Base-by-base conservation (phyloP, 2,888 invertebrate species). In the Bellardia pandia region DNA sequence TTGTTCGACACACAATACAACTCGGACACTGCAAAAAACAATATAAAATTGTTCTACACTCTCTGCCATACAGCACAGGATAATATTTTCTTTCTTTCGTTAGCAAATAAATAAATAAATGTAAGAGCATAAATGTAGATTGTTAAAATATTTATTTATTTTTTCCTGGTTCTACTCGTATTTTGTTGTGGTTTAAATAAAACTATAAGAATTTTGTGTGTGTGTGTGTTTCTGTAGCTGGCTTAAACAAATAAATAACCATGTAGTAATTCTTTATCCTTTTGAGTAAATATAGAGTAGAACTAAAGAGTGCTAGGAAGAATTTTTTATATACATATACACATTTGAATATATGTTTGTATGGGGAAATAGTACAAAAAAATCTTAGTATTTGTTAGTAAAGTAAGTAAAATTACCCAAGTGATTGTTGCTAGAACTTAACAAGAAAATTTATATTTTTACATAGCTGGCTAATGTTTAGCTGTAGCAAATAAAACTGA, bases 181-280 rank as follows among this genome's bases (percentile, higher is more conserved):
- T 23, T 69, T 69, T 60, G 16, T 33, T 56, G 33, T 68, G 58
- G 45, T 58, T 56, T 33, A 68, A 78, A 58, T 56, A 23, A 53
- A 23, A 60, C 23, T 23, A 23, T 60, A 71, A 79, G 37, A 37
- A 69, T 51, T 68, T 48, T 56, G 40, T 69, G 5, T 78, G 16
- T 37, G 6, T 45, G 68, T 58, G 11, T 13, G 45, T 45, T 45
- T 45, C 3, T 6, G 60, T 40, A 71, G 23, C 51, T 60, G 60
- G 37, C 48, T 60, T 79, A 33, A 58, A 40, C 69, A 79, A 60
- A 79, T 79, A 69, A 69, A 79, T 40, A 79, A 60, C 60, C 60
- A 16, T 42, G 37, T 51, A 45, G 48, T 78, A 60, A 69, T 51
- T 60, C 60, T 60, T 60, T 60, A 71, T 79, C 48, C 69, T 58